Evolutionary conservation across 2,888 invertebrate genomes (phyloP).

Genomic region (Heliconius erato): DNA sequence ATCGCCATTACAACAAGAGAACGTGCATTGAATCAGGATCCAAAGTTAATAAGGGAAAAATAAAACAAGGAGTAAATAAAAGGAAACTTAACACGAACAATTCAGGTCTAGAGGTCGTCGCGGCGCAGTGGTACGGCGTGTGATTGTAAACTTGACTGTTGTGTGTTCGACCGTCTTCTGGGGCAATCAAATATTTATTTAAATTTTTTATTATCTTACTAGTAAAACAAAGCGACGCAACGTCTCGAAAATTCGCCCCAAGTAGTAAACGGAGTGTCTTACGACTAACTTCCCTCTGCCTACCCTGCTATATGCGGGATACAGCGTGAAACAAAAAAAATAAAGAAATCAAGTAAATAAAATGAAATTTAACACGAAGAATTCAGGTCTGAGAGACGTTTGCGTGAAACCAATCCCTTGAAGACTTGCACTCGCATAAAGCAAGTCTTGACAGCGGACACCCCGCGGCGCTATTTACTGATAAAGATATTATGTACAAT

Average conservation of each 20-base stretch:
- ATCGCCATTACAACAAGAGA: slow-evolving; percentile 54
- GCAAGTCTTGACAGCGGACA: slow-evolving; percentile 67
- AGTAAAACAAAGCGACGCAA: background rate
- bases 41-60: slow-evolving; percentile 60
- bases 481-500: slow-evolving; percentile 59
- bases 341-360: slow-evolving; percentile 56
- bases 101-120: slow-evolving; percentile 61
- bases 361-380: slow-evolving; percentile 67
- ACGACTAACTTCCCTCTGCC: background rate
- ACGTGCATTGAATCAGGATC: slow-evolving; percentile 49
- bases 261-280: background rate
- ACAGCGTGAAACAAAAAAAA: background rate
- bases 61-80: slow-evolving; percentile 57
- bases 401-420: slow-evolving; percentile 66
- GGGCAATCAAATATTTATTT: background rate
- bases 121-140: background rate
- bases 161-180: background rate
- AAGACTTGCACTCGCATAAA: slow-evolving; percentile 67
- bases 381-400: slow-evolving; percentile 65
- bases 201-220: background rate
- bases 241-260: background rate
- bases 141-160: background rate
- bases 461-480: slow-evolving; percentile 67
- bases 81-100: slow-evolving; percentile 68
- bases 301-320: background rate